Conservation (phyloP, 2,797 vertebrate genomes). For the Pangasius larnaudii region DNA sequence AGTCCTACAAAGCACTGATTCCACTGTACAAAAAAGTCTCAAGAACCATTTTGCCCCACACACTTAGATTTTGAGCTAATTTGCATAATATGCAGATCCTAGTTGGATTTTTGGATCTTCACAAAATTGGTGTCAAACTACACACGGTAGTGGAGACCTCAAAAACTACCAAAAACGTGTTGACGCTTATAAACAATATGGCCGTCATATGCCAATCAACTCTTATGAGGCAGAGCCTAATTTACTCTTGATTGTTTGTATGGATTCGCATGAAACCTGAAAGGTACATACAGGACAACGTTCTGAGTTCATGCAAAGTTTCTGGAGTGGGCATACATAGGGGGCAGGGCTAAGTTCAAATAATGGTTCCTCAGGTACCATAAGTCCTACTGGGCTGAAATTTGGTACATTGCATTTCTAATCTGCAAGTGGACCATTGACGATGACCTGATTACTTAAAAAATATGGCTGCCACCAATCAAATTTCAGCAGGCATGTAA, state of each 20-base stretch:
- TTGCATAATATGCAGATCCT: not conserved
- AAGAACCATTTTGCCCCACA: not conserved
- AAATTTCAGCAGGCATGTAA: not conserved
- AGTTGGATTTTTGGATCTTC: not conserved
- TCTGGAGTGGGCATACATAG: not conserved
- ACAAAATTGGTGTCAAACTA: not conserved
- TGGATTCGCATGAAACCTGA: not conserved
- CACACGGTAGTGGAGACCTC: not conserved
- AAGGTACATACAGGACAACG: not conserved
- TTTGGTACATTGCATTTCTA: not conserved
- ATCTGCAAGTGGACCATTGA: not conserved
- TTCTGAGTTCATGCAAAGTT: not conserved
- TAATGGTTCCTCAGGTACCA: not conserved
- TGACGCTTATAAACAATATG: not conserved
- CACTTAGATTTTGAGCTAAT: not conserved
- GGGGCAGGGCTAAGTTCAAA: not conserved
- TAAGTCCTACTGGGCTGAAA: not conserved
- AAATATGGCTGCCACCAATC: not conserved
- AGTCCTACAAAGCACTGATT: not conserved
- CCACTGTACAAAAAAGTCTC: not conserved
- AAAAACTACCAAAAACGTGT: not conserved
- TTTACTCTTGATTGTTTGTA: not conserved
- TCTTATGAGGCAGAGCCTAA: not conserved
- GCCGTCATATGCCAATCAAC: not conserved
- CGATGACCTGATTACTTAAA: not conserved